Percentiles rank a stretch among this genome's conserved stretches.
Evolutionary conservation across 2,888 invertebrate species (phyloP).

Genomic region (Lasioglossum lativentre): DNA sequence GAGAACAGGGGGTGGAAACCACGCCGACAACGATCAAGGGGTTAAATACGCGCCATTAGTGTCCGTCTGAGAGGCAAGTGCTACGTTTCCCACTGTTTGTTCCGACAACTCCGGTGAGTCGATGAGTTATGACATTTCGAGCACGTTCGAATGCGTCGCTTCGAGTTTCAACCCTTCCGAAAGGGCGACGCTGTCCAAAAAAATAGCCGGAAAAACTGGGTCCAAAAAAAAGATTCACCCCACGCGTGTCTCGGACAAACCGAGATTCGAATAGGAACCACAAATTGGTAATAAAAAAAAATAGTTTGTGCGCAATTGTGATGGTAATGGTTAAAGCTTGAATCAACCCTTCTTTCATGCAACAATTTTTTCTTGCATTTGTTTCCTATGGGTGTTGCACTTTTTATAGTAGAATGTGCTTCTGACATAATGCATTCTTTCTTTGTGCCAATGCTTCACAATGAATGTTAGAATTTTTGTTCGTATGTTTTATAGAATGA

Average conservation of each 20-base stretch:
- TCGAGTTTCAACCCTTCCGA: slow-evolving; percentile 57
- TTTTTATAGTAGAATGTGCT: not conserved
- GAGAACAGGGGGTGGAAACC: slow-evolving; percentile 44
- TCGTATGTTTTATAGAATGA: no score
- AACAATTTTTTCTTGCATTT: no score
- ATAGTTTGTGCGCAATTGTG: slow-evolving; percentile 9
- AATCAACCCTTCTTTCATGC: not conserved
- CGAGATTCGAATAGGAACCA: not conserved
- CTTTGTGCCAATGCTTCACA: not conserved
- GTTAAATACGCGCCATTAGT: slow-evolving; percentile 71
- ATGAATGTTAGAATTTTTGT: not conserved
- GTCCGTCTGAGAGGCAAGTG: slow-evolving; percentile 63
- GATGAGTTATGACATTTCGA: slow-evolving; percentile 73
- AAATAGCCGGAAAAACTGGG: slow-evolving; percentile 63
- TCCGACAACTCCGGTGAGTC: slow-evolving; percentile 53
- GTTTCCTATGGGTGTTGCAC: not conserved
- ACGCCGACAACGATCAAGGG: slow-evolving; percentile 64
- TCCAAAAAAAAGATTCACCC: slow-evolving; percentile 24
- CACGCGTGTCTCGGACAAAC: not conserved
- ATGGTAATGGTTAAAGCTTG: not conserved
- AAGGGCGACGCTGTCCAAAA: slow-evolving; percentile 50
- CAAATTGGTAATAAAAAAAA: slow-evolving; percentile 5
- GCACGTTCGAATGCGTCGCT: slow-evolving; percentile 23
- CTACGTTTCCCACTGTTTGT: slow-evolving; percentile 71
- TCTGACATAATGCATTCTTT: not conserved